A percentile compares a stretch with the other conserved stretches of the same genome.
Evolutionary conservation across 2,888 invertebrate genomes (phyloP).

Genomic region (Tinea semifulvella): DNA sequence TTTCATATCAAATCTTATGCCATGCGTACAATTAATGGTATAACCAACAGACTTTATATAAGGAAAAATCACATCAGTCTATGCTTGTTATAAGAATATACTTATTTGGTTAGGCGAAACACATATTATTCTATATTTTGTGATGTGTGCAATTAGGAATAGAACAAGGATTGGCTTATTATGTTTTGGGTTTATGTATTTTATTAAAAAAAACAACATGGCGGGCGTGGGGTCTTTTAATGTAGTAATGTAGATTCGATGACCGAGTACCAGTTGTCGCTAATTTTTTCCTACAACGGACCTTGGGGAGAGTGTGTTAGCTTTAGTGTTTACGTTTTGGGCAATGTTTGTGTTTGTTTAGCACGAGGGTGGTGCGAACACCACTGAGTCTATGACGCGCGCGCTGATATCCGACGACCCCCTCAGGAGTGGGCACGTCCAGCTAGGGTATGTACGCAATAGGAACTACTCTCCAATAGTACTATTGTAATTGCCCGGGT

Average conservation of each 20-base stretch:
- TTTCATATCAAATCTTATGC: too few relatives aligned
- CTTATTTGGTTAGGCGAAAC: too few relatives aligned
- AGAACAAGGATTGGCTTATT: neutral
- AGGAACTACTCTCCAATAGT: neutral
- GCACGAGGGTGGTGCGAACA: conserved; percentile 92
- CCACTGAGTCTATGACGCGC: conserved; percentile 95
- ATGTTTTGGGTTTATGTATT: too few relatives aligned
- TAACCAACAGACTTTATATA: too few relatives aligned
- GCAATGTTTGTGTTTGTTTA: conserved; percentile 71
- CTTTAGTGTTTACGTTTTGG: conserved; percentile 37
- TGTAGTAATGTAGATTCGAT: conserved; percentile 22
- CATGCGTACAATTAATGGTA: too few relatives aligned
- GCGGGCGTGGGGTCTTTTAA: too few relatives aligned
- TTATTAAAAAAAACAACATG: too few relatives aligned
- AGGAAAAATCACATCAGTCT: too few relatives aligned
- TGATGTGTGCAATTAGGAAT: neutral
- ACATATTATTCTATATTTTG: neutral
- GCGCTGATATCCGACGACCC: conserved; percentile 94
- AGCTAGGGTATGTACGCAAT: conserved; percentile 96
- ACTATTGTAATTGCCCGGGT: too few relatives aligned
- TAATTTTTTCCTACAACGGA: conserved; percentile 66
- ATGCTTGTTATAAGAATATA: too few relatives aligned
- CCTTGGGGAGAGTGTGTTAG: conserved; percentile 32
- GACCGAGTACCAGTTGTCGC: conserved; percentile 51
- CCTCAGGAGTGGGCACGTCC: conserved; percentile 91